A percentile compares a stretch with the other conserved stretches of the same genome.
Evolutionary conservation across 2,113 vertebrate species (phyloP).

Genomic region (Protomyctophum bolini): DNA sequence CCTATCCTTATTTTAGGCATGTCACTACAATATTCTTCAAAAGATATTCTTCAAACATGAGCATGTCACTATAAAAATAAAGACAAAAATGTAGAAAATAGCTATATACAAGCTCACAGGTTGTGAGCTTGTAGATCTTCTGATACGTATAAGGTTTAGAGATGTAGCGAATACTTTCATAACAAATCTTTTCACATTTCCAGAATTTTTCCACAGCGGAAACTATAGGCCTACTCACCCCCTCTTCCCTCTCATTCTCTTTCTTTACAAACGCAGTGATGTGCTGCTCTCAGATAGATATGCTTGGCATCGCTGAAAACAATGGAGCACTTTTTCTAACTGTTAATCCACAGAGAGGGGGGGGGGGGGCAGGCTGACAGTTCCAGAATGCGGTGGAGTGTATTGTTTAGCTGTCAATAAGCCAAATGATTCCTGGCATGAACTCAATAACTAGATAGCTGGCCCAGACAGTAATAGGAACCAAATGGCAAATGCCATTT

Average conservation of each 20-base stretch:
- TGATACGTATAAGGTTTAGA: conserved; percentile 39
- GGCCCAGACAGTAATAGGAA: conserved; percentile 30
- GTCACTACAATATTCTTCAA: no score
- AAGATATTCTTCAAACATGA: no score
- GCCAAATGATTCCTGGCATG: conserved; percentile 56
- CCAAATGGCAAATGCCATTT: conserved; percentile 57
- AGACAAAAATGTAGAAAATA: no score
- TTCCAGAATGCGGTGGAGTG: conserved; percentile 38
- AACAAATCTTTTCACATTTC: conserved; percentile 13
- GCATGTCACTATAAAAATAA: no score
- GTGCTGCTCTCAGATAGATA: conserved; percentile 33
- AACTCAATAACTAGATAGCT: conserved; percentile 42
- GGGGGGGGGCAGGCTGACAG: not conserved
- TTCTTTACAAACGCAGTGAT: not conserved
- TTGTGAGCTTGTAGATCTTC: no score
- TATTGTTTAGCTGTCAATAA: conserved; percentile 50
- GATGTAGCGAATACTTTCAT: not conserved
- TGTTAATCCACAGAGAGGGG: conserved; percentile 14
- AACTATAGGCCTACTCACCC: conserved; percentile 1
- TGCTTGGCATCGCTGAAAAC: conserved; percentile 30
- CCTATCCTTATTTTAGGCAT: no score
- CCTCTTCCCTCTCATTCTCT: no score
- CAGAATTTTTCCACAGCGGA: conserved; percentile 31
- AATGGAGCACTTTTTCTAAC: not conserved
- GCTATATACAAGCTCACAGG: no score